Evolutionary conservation across 1,140 invertebrate genomes (phyloP).

Genomic region (Hestina assimilis): DNA sequence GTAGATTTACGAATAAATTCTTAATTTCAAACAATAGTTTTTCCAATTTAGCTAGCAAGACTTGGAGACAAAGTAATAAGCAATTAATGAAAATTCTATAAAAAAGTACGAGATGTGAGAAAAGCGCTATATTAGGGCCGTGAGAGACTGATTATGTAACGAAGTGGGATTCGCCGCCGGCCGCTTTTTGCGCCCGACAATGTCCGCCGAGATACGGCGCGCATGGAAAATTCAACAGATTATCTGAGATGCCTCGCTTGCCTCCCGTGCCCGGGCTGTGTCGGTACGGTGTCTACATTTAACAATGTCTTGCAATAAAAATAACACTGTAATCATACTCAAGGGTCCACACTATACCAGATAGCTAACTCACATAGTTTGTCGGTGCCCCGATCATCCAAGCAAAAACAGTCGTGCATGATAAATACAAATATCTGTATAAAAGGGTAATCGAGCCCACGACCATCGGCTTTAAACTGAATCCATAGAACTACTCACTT

Average conservation of each 20-base stretch:
- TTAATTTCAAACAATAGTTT: no score
- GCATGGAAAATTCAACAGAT: conserved; percentile 50
- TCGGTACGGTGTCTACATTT: background rate
- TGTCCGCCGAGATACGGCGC: conserved; percentile 18
- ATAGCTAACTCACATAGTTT: no score
- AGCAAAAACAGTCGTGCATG: no score
- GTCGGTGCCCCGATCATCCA: no score
- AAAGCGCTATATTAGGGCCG: conserved; percentile 39
- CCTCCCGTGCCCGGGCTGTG: background rate
- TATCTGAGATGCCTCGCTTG: conserved; percentile 34
- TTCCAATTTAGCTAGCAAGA: no score
- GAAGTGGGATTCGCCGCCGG: conserved; percentile 43
- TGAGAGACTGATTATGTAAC: conserved; percentile 51
- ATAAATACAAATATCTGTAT: no score
- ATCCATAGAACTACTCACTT: background rate
- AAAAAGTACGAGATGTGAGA: conserved; percentile 11
- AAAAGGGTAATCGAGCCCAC: no score
- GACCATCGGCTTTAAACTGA: background rate
- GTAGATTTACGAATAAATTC: no score
- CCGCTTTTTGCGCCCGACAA: conserved; percentile 37
- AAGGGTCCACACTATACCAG: no score
- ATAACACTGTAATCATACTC: no score
- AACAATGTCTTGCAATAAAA: no score
- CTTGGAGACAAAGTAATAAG: background rate
- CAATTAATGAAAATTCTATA: conserved; percentile 9